Evolutionary conservation across 2,888 invertebrate species (phyloP).

Genomic region (Cephus pulcher): DNA sequence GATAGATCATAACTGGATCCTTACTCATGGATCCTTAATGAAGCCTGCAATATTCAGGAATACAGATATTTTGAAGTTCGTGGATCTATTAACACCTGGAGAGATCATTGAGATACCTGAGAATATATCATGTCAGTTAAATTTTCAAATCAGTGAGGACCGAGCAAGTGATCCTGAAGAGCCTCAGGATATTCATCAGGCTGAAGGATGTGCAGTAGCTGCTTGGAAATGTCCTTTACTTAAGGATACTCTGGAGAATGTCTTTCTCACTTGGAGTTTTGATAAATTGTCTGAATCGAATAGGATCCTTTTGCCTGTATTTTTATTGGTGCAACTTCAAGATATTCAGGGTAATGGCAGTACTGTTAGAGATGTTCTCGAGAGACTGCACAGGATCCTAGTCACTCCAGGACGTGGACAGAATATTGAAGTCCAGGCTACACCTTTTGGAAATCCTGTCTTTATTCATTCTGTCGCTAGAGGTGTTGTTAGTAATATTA

Average conservation of each 20-base stretch:
- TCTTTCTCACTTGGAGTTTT: slow-evolving; percentile 70
- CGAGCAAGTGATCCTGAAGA: not conserved
- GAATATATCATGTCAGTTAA: not conserved
- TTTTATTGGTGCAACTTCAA: slow-evolving; percentile 68
- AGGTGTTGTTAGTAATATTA: slow-evolving; percentile 71
- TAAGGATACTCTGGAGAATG: slow-evolving; percentile 67
- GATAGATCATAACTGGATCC: slow-evolving; percentile 69
- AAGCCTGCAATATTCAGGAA: slow-evolving; percentile 62
- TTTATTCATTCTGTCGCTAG: slow-evolving; percentile 71
- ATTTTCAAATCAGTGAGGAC: not conserved
- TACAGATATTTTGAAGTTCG: slow-evolving; percentile 20
- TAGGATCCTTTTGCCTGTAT: slow-evolving; percentile 68
- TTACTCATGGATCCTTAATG: slow-evolving; percentile 70
- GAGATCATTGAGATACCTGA: slow-evolving; percentile 32
- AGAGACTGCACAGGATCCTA: slow-evolving; percentile 16
- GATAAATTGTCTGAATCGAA: slow-evolving; percentile 66
- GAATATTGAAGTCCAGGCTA: slow-evolving; percentile 52
- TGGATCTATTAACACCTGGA: slow-evolving; percentile 31
- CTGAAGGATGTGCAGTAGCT: slow-evolving; percentile 67
- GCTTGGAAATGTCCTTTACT: slow-evolving; percentile 71
- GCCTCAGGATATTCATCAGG: not conserved
- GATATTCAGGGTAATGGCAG: slow-evolving; percentile 27
- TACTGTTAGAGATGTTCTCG: slow-evolving; percentile 1
- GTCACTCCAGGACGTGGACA: slow-evolving; percentile 42
- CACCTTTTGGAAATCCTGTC: slow-evolving; percentile 68